Percentiles rank a stretch among this genome's conserved stretches.
These are phyloP conservation scores for Lagorchestes hirsutus DNA, from an alignment of 2,797 vertebrate species.

Conservation along the genomic window DNA sequence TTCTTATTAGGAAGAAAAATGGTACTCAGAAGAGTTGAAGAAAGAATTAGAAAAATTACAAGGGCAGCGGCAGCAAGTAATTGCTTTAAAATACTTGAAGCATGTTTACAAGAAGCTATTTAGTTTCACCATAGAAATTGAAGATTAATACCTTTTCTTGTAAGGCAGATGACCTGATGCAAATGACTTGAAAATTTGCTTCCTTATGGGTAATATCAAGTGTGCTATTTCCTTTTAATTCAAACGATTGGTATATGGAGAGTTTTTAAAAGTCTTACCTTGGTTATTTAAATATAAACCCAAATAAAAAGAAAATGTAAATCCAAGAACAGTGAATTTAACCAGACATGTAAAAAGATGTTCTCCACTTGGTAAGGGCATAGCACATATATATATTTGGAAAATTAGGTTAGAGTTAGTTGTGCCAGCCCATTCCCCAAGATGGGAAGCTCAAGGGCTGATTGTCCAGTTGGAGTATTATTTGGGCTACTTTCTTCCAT, in stretches of 20 bases:
- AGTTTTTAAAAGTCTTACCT: slow-evolving; percentile 5
- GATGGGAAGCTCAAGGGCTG: slow-evolving; percentile 31
- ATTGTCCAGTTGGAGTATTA: slow-evolving; percentile 1
- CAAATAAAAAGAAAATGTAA: slow-evolving; percentile 42
- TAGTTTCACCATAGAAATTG: slow-evolving; percentile 83
- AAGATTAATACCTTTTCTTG: slow-evolving; percentile 81
- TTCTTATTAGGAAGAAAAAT: slow-evolving; percentile 93
- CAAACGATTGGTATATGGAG: slow-evolving; percentile 35
- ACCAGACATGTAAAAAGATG: background rate
- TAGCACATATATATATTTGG: slow-evolving; percentile 6
- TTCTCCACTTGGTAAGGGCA: slow-evolving; percentile 36
- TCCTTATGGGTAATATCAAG: slow-evolving; percentile 45
- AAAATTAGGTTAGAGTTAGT: slow-evolving; percentile 8
- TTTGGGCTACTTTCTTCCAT: background rate
- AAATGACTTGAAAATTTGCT: slow-evolving; percentile 74
- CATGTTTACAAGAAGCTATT: slow-evolving; percentile 78
- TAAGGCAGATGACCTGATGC: slow-evolving; percentile 82
- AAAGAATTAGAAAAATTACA: slow-evolving; percentile 99
- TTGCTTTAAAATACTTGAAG: slow-evolving; percentile 91
- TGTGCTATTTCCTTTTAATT: slow-evolving; percentile 36
- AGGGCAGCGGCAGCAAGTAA: slow-evolving; percentile 99
- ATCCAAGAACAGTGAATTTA: slow-evolving; percentile 45
- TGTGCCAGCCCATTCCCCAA: slow-evolving; percentile 24
- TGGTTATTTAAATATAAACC: slow-evolving; percentile 48
- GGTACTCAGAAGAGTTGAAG: slow-evolving; percentile 99